Conservation (phyloP, 2,888 invertebrate species). For the Plebejus argus region DNA sequence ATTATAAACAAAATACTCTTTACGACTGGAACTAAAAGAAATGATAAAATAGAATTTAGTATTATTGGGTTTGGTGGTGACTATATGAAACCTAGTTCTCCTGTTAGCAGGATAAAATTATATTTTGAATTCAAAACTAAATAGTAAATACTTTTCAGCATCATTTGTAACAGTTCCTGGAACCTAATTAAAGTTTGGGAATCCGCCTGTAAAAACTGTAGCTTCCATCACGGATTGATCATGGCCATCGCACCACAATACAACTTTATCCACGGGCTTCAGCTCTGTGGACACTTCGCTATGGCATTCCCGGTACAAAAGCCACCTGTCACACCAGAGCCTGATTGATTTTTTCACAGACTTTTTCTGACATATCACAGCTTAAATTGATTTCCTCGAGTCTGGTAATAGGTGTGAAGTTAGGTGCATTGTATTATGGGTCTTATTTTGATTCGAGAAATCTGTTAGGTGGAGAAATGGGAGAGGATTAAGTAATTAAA, state of each 20-base stretch:
- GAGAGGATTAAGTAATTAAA: not conserved
- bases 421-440: conserved; percentile 36
- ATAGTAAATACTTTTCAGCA: not conserved
- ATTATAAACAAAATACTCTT: no score
- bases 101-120: no score
- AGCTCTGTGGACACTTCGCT: conserved; percentile 66
- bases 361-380: conserved; percentile 56
- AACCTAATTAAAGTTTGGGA: conserved; percentile 48
- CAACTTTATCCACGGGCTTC: conserved; percentile 63
- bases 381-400: conserved; percentile 64
- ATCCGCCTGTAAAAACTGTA: conserved; percentile 48
- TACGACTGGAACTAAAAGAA: no score
- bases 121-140: not conserved
- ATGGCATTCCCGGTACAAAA: conserved; percentile 71
- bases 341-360: conserved; percentile 75
- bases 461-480: not conserved
- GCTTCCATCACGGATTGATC: conserved; percentile 47
- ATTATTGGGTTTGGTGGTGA: no score
- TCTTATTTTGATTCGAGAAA: conserved; percentile 20
- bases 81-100: no score
- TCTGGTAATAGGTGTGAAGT: conserved; percentile 36
- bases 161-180: not conserved
- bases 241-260: conserved; percentile 70
- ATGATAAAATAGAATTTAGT: no score
- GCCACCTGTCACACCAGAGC: conserved; percentile 68